Evolutionary conservation across 2,797 vertebrate species (phyloP).

Genomic region (Brotogeris chrysoptera): DNA sequence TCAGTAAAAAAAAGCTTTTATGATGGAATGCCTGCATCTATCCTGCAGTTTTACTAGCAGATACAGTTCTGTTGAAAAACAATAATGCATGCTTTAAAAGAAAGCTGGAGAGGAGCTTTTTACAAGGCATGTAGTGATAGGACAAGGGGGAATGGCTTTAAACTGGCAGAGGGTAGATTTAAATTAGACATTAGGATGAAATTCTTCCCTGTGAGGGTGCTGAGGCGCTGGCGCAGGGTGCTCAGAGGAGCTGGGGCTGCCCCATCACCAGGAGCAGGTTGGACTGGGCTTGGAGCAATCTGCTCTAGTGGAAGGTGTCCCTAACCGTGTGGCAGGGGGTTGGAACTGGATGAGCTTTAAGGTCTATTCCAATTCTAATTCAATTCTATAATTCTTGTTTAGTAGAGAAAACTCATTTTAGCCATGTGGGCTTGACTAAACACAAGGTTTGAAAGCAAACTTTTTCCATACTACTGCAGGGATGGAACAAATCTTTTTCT

Average conservation of each 20-base stretch:
- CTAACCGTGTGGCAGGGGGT: not conserved
- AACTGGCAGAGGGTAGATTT: not conserved
- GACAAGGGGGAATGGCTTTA: not conserved
- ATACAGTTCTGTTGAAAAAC: not conserved
- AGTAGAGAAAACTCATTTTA: not conserved
- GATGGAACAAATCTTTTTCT: not conserved
- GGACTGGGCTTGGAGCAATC: not conserved
- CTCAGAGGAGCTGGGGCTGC: not conserved
- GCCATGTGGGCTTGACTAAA: not conserved
- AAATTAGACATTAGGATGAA: not conserved
- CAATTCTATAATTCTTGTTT: not conserved
- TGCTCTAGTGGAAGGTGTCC: not conserved
- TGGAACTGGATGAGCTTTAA: not conserved
- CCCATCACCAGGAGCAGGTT: not conserved
- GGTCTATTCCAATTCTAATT: not conserved
- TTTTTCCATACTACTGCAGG: not conserved
- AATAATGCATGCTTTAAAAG: not conserved
- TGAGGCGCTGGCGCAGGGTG: not conserved
- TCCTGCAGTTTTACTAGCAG: not conserved
- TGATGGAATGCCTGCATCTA: not conserved
- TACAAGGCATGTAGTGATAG: not conserved
- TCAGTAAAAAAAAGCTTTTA: not conserved
- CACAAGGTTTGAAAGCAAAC: not conserved
- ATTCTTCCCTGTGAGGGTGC: not conserved
- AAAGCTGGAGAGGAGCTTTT: not conserved